Evolutionary conservation across 2,113 vertebrate genomes (phyloP).

Genomic region (Coturnix japonica): DNA sequence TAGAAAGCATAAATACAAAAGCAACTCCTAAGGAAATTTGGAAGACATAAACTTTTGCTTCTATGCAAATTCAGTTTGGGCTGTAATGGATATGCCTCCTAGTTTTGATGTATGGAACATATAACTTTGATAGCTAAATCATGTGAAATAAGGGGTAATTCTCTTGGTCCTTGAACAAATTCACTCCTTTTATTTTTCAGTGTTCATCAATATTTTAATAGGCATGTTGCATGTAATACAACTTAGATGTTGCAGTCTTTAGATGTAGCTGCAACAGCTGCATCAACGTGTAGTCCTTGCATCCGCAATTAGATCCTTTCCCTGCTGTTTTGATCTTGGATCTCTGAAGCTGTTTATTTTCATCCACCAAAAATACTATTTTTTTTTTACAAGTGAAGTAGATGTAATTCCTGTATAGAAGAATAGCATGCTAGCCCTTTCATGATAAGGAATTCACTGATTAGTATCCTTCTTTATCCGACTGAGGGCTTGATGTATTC

Average conservation of each 20-base stretch:
- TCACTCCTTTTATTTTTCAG: neutral
- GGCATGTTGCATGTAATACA: neutral
- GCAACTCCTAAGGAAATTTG: neutral
- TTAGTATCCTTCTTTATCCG: neutral
- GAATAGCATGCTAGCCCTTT: neutral
- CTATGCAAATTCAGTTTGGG: neutral
- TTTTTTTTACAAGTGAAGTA: neutral
- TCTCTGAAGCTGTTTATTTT: neutral
- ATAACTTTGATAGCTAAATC: neutral
- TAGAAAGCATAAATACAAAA: neutral
- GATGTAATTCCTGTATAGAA: neutral
- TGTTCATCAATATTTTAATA: neutral
- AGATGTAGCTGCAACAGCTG: neutral
- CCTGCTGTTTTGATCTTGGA: neutral
- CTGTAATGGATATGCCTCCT: neutral
- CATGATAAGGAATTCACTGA: accelerated
- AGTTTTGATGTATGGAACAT: neutral
- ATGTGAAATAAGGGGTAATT: neutral
- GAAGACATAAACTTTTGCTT: neutral
- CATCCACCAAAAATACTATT: neutral
- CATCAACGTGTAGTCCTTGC: accelerated
- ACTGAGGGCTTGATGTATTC: neutral
- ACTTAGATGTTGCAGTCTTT: neutral
- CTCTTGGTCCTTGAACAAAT: neutral
- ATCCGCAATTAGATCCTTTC: neutral